Base-by-base conservation (phyloP, 2,888 invertebrate genomes). In the Drosophila neotestacea region DNA sequence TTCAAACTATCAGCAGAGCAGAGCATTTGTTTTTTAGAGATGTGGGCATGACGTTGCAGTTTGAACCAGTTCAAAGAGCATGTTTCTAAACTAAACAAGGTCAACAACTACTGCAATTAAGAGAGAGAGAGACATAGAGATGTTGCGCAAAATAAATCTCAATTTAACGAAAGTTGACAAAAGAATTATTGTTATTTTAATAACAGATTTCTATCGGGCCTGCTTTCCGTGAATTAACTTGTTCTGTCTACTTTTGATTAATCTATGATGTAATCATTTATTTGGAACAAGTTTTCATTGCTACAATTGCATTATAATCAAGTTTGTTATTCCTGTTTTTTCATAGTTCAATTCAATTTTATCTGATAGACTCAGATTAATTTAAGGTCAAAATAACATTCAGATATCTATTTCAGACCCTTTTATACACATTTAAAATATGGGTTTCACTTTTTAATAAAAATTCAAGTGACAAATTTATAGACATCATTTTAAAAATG, bases 61-160 rank as follows among this genome's bases (percentile, higher is more conserved):
- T 28, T 56, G 80, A 79, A 52, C 77, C 38, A 65, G 71, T 63
- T 77, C 65, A 61, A 30, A 41, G 41, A 11, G 44, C 36, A 16
- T 32, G 10, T 47, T 34, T 3, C 27, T 13, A 11, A 44, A 13
- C 11, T 13, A 11, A 54, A 62, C 50, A 66, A 66, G 54, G 66
- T 61, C 44, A 68, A 59, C 36, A 38, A 42, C 51, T 51, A 10
- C 48, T 54, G 65, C 10, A 11, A 22, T 11, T 28, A 42, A 10
- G 16, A 32, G 9, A 13, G 30, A 32, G 30, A 36, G 13, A 28
- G 44, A 46, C 4, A 32, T 1, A 42, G n/a, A 38, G 4, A 10
- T 42, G 22, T 11, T 32, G 27, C n/a, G 11, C 28, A 22, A 22
- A 63, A 65, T 51, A 56, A 42, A 63, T 50, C 36, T 30, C 11